These are phyloP conservation scores for Drosophila quinaria DNA, from an alignment of 2,888 invertebrate genomes.

Conservation along the genomic window DNA sequence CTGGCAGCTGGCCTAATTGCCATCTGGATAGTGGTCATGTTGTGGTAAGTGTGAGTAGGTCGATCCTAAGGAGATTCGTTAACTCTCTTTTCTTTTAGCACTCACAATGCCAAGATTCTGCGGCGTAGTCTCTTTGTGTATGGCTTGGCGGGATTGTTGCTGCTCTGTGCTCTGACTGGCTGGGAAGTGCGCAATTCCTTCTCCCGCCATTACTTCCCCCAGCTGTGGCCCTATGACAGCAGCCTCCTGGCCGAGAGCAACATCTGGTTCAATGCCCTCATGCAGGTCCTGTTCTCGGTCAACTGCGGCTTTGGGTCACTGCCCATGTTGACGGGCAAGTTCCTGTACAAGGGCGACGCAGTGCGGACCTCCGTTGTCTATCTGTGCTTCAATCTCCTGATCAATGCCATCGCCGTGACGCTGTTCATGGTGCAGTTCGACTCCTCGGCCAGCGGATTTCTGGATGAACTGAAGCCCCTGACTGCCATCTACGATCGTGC, in stretches of 20 bases:
- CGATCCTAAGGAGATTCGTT: too few relatives aligned
- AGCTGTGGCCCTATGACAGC: conserved; percentile 82
- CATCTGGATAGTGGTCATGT: conserved; percentile 85
- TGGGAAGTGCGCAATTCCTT: conserved; percentile 85
- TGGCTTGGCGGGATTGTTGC: conserved; percentile 80
- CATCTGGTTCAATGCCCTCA: conserved; percentile 85
- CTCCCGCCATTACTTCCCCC: conserved; percentile 82
- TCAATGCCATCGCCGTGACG: conserved; percentile 85
- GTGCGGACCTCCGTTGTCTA: conserved; percentile 85
- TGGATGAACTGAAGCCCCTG: conserved; percentile 84
- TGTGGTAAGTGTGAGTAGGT: conserved; percentile 76
- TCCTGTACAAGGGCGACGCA: conserved; percentile 85
- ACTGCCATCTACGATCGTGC: conserved; percentile 85
- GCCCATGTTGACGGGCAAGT: conserved; percentile 85
- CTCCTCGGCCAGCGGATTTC: conserved; percentile 75
- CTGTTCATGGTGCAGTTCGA: conserved; percentile 85
- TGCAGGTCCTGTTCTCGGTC: conserved; percentile 85
- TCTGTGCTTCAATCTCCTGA: conserved; percentile 85
- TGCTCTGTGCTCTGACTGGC: conserved; percentile 83
- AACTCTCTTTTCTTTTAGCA: conserved; percentile 67
- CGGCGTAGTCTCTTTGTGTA: conserved; percentile 83
- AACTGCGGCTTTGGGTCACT: conserved; percentile 85
- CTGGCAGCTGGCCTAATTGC: conserved; percentile 84
- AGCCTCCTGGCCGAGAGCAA: conserved; percentile 78
- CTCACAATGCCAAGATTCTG: conserved; percentile 84